Evolutionary conservation across 2,113 vertebrate genomes (phyloP).

Genomic region (Pachypanchax playfairii): DNA sequence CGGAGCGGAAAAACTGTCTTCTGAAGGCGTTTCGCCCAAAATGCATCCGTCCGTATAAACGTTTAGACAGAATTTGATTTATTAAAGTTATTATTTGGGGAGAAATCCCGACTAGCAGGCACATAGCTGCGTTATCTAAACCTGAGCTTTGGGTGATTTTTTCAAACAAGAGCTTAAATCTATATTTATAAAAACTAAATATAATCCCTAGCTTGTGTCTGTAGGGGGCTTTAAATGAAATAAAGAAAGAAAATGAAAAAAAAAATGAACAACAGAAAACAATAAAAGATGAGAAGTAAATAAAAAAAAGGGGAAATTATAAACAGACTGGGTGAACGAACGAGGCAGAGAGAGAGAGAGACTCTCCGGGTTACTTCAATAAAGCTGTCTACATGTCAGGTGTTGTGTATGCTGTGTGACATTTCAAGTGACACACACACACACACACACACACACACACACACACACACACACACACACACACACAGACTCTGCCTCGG

Average conservation of each 20-base stretch:
- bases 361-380: conserved; percentile 27
- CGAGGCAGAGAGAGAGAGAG: conserved; percentile 2
- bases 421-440: conserved; percentile 27
- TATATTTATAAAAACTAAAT: too few species aligned
- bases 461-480: conserved; percentile 17
- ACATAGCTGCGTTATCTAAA: too few species aligned
- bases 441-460: conserved; percentile 17
- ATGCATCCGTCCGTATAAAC: too few species aligned
- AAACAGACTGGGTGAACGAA: conserved; percentile 3
- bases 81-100: too few species aligned
- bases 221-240: neutral
- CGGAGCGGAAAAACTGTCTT: neutral
- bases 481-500: neutral
- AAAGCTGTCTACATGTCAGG: conserved; percentile 56
- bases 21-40: too few species aligned
- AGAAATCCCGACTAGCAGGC: too few species aligned
- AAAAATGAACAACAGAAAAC: neutral
- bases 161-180: too few species aligned
- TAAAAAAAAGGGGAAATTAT: neutral
- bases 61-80: too few species aligned
- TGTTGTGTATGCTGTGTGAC: conserved; percentile 30
- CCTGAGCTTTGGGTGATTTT: too few species aligned
- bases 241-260: neutral
- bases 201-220: too few species aligned
- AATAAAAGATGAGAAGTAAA: neutral